phyloP scores from a whole-genome alignment of 2,888 invertebrate species.

The Barypeithes pellucidus region DNA sequence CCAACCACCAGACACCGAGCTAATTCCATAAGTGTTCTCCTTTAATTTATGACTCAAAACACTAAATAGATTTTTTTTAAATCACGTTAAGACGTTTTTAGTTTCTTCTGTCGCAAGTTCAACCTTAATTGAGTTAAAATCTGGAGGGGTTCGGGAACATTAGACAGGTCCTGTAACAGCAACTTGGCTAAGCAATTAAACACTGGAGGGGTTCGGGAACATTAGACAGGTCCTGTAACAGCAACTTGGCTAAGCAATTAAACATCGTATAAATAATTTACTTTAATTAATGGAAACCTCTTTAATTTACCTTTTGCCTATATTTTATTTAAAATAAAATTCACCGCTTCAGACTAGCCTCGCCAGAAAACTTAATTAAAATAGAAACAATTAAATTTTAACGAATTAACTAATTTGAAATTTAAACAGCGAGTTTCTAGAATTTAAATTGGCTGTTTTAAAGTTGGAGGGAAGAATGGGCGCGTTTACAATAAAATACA shows the following conservation, averaged over 20 bases:
- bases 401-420: slow-evolving; percentile 29
- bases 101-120: too few species aligned
- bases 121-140: too few species aligned
- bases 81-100: too few species aligned
- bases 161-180: too few species aligned
- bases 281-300: not conserved
- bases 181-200: not conserved
- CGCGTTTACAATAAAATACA: not conserved
- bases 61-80: too few species aligned
- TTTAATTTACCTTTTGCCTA: not conserved
- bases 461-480: not conserved
- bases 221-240: too few species aligned
- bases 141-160: too few species aligned
- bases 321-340: slow-evolving; percentile 24
- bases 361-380: slow-evolving; percentile 22
- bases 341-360: not conserved
- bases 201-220: too few species aligned
- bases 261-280: not conserved
- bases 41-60: too few species aligned
- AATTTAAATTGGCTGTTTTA: slow-evolving; percentile 10
- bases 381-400: slow-evolving; percentile 26
- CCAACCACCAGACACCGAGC: too few species aligned
- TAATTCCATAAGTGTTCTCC: too few species aligned
- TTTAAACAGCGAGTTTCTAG: slow-evolving; percentile 26
- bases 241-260: not conserved